Conservation (phyloP, 2,888 invertebrate genomes). For the Catocala nupta region DNA sequence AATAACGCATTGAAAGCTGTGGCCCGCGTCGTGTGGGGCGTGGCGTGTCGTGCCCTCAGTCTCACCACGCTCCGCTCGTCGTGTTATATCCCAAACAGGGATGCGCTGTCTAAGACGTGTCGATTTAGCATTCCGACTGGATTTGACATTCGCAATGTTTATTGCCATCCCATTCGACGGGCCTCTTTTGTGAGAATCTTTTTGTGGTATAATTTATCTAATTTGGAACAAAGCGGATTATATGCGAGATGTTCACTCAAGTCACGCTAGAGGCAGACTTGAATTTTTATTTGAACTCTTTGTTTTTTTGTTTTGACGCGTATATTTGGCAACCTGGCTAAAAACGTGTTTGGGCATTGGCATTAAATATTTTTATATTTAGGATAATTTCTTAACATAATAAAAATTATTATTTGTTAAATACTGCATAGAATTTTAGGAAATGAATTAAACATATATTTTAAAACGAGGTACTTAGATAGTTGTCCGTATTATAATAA, state of each 20-base stretch:
- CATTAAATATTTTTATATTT: conserved; percentile 15
- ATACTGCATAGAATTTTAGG: no score
- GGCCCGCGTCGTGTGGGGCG: no score
- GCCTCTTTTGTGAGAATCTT: conserved; percentile 74
- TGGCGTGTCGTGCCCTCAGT: conserved; percentile 33
- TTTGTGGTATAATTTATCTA: conserved; percentile 82
- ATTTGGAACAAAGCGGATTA: conserved; percentile 80
- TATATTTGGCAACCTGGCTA: conserved; percentile 24
- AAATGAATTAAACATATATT: no score
- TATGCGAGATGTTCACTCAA: conserved; percentile 63
- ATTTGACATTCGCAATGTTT: conserved; percentile 81
- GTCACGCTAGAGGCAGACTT: conserved; percentile 49
- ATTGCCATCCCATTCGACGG: conserved; percentile 71
- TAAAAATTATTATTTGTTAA: conserved; percentile 23
- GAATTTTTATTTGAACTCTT: conserved; percentile 46
- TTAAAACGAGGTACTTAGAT: no score
- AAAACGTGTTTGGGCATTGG: conserved; percentile 20
- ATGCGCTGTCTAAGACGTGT: conserved; percentile 64
- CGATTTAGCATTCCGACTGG: conserved; percentile 77
- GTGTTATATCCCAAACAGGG: conserved; percentile 43
- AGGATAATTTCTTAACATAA: conserved; percentile 31
- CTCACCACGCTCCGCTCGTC: neutral
- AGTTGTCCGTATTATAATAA: neutral
- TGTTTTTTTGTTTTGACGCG: conserved; percentile 31
- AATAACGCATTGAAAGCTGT: conserved; percentile 25